Evolutionary conservation across 2,113 vertebrate genomes (phyloP).

Genomic region (Grammomys dolichurus): DNA sequence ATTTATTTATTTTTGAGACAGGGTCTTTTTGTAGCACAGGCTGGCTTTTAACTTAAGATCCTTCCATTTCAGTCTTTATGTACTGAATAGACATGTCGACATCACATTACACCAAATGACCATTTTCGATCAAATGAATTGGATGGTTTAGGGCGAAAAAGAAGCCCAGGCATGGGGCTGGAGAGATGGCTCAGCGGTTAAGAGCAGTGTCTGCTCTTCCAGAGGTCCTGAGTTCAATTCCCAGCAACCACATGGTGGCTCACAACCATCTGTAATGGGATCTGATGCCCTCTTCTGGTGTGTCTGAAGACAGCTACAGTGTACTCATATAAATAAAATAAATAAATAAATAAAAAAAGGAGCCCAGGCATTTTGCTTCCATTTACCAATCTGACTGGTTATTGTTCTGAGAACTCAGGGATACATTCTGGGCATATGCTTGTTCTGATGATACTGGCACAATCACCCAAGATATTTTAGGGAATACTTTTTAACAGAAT

Average conservation of each 20-base stretch:
- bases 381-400: background rate
- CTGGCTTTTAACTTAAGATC: background rate
- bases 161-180: background rate
- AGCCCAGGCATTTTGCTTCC: background rate
- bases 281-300: no score
- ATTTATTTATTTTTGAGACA: background rate
- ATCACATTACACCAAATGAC: background rate
- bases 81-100: background rate
- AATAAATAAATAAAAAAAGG: no score
- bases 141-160: background rate
- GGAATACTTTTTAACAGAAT: constrained; percentile 70
- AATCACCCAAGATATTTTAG: constrained; percentile 72
- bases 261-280: no score
- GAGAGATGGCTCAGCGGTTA: no score
- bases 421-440: background rate
- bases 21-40: background rate
- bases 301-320: no score
- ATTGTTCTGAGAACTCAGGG: background rate
- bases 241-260: no score
- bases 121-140: background rate
- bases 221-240: no score
- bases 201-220: no score
- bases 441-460: background rate
- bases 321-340: no score
- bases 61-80: background rate